Base-by-base conservation (phyloP, 2,888 invertebrate species). In the Lycaena phlaeas region DNA sequence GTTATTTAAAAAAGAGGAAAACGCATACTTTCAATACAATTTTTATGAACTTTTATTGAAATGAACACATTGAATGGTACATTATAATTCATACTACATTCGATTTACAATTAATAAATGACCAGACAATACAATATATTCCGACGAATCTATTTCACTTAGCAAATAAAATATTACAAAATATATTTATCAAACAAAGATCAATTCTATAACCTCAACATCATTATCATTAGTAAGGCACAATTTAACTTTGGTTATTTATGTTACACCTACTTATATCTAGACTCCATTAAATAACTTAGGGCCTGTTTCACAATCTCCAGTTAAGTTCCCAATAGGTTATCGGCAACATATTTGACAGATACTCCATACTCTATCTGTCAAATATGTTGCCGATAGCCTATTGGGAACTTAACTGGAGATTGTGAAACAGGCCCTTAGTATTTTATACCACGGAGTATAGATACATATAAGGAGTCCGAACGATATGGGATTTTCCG, bases 181-280 rank as follows among this genome's bases (percentile, higher is more conserved):
- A 42, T 29, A 28, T 34, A 25, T 28, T 39, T 36, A 31, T 14
- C 38, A 25, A 27, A 39, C 27, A 42, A 28, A 40, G 36, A 40
- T 26, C 34, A 37, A 43, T 30, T 42, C n/a, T 14, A 14, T 46
- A 54, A 31, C 18, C 51, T 53, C 60, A 59, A 54, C 54, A 63
- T 44, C 54, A 60, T 70, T 72, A 69, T 28, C 41, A 51, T 50
- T 68, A 69, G 45, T 74, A 75, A 75, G 75, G 75, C 74, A 75
- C 74, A 56, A 52, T 57, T 52, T 56, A 53, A 48, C 63, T 70
- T 69, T 72, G 48, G 54, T 67, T 53, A 55, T 36, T 18, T 45
- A 46, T 30, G 11, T 39, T 39, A 39, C 10, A 22, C 22, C 18
- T 12, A 10, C 6, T 12, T 18, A 31, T 1, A 11, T 18, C 17